Conservation (phyloP, 2,888 invertebrate genomes). For the Caenorhabditis uteleia region DNA sequence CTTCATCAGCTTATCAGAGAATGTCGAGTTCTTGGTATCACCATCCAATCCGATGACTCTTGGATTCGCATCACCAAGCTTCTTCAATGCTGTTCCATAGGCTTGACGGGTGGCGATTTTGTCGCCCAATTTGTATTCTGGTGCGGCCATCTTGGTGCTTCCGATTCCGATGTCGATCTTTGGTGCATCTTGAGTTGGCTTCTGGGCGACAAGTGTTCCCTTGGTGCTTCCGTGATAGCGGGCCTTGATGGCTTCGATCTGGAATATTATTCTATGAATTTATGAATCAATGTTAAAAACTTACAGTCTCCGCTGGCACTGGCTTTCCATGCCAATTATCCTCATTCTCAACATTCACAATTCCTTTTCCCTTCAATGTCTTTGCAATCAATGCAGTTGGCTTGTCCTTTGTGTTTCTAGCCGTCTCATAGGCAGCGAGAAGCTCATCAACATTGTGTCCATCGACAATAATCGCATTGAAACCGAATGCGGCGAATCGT, state of each 20-base stretch:
- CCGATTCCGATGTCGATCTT: slow-evolving; percentile 46
- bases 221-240: slow-evolving; percentile 76
- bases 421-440: slow-evolving; percentile 71
- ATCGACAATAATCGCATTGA: slow-evolving; percentile 85
- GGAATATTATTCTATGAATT: not conserved
- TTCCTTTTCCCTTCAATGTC: slow-evolving; percentile 84
- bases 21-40: slow-evolving; percentile 98
- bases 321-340: slow-evolving; percentile 99
- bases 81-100: slow-evolving; percentile 91
- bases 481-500: slow-evolving; percentile 69
- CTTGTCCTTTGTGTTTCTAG: slow-evolving; percentile 68
- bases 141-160: slow-evolving; percentile 74
- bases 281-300: not conserved
- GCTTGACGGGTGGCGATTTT: slow-evolving; percentile 87
- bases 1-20: slow-evolving; percentile 88
- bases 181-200: slow-evolving; percentile 62
- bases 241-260: slow-evolving; percentile 59
- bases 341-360: slow-evolving; percentile 83
- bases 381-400: slow-evolving; percentile 94
- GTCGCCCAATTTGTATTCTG: slow-evolving; percentile 78
- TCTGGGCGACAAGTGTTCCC: slow-evolving; percentile 54
- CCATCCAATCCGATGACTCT: slow-evolving; percentile 91
- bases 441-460: slow-evolving; percentile 93
- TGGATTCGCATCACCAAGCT: slow-evolving; percentile 78
- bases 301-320: slow-evolving; percentile 71